These are phyloP conservation scores for Drosophila sturtevanti DNA, from an alignment of 1,140 invertebrate genomes.

Conservation along the genomic window DNA sequence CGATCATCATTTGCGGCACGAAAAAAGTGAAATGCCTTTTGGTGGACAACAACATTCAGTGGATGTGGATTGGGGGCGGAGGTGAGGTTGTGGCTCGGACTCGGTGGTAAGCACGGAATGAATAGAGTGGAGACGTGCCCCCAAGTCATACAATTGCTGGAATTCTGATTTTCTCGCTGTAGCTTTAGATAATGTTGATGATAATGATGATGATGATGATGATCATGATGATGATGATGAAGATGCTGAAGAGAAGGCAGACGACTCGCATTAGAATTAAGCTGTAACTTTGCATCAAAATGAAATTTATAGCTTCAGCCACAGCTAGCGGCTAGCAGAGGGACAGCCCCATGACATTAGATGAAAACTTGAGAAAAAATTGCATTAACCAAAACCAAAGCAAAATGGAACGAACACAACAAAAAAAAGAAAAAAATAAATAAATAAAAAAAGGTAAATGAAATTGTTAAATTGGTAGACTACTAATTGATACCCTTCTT, in stretches of 20 bases:
- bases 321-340: conserved; percentile 15
- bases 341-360: conserved; percentile 27
- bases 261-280: conserved; percentile 71
- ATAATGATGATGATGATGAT: conserved; percentile 39
- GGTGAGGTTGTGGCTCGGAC: background rate
- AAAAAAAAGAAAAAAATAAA: too few relatives aligned
- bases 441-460: too few relatives aligned
- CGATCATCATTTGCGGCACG: conserved; percentile 78
- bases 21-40: conserved; percentile 72
- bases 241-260: conserved; percentile 35
- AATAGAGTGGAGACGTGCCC: conserved; percentile 23
- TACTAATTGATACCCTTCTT: conserved; percentile 9
- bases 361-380: conserved; percentile 43
- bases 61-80: background rate
- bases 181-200: conserved; percentile 37
- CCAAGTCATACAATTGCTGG: conserved; percentile 64
- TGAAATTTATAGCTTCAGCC: conserved; percentile 66
- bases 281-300: conserved; percentile 75
- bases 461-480: too few relatives aligned
- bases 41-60: conserved; percentile 26
- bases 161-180: conserved; percentile 49
- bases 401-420: conserved; percentile 4
- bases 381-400: background rate
- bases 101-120: background rate
- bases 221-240: conserved; percentile 40